These are phyloP conservation scores for Scaptomyza caliginosa DNA, from an alignment of 2,888 invertebrate genomes.

Conservation along the genomic window DNA sequence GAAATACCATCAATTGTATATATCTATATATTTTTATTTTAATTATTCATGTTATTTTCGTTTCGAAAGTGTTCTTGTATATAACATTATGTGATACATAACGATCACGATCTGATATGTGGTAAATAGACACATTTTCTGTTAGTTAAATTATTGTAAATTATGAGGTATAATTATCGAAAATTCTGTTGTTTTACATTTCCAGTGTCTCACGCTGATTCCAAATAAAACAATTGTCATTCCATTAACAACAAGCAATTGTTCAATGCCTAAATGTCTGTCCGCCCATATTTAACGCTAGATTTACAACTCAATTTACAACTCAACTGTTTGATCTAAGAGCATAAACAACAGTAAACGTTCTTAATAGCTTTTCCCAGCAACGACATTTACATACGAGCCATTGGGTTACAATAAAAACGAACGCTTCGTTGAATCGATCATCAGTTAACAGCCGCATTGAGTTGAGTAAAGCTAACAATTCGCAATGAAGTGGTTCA, in stretches of 20 bases:
- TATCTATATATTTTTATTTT: neutral
- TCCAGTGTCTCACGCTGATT: slow-evolving; percentile 33
- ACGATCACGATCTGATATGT: slow-evolving; percentile 7
- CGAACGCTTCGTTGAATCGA: neutral
- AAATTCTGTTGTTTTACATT: slow-evolving; percentile 11
- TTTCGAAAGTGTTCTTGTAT: slow-evolving; percentile 1
- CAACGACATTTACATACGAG: slow-evolving; percentile 34
- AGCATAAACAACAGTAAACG: slow-evolving; percentile 70
- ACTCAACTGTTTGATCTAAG: slow-evolving; percentile 45
- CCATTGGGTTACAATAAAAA: slow-evolving; percentile 50
- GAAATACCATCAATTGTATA: slow-evolving; percentile 19
- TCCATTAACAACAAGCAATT: slow-evolving; percentile 28
- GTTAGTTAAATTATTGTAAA: slow-evolving; percentile 11
- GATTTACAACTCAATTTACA: slow-evolving; percentile 81
- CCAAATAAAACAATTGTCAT: slow-evolving; percentile 20
- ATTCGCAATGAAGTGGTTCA: slow-evolving; percentile 79
- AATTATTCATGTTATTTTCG: slow-evolving; percentile 29
- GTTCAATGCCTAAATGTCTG: slow-evolving; percentile 64
- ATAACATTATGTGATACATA: neutral
- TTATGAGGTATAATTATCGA: slow-evolving; percentile 21
- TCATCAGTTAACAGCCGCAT: slow-evolving; percentile 44
- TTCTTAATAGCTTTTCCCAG: slow-evolving; percentile 68
- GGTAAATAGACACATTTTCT: slow-evolving; percentile 3
- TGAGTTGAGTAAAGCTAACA: slow-evolving; percentile 14
- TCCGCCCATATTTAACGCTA: slow-evolving; percentile 68